Evolutionary conservation across 2,888 invertebrate genomes (phyloP), one percentile per base, ranked within the genome.

Genomic region (Lottia gigantea): DNA sequence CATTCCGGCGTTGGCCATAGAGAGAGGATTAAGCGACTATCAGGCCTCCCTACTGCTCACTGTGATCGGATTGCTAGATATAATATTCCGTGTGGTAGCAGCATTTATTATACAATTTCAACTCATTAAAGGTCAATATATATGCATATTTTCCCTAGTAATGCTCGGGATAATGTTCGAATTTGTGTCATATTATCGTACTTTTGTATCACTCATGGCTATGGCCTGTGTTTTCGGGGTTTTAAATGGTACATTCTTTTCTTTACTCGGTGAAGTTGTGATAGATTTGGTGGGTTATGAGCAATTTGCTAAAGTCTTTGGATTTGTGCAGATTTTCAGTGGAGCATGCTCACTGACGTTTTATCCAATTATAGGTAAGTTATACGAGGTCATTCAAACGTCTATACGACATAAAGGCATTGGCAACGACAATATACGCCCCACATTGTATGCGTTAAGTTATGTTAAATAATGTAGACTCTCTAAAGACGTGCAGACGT

Each of bases 231-330:
- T 63, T 1, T 49, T 62, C 25, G 70, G 70, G 15, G 14, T 45
- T 26, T 62, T 70, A 19, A 6, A 47, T 0, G 70, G 70, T 12
- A 62, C 67, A 23, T 66, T 66, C 66, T 70, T 70, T 63, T 70
- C 70, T 40, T 62, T 70, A 47, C 46, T 45, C 19, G 45, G 62
- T 1, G 66, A 31, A n/a, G 62, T 70, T 26, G 40, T 63, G 19
- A 70, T 70, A 16, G 55, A 70, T 25, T 70, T 70, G 6, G 26
- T 70, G 46, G 70, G 70, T 11, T 40, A 63, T 15, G 47, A 70
- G 3, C 46, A 26, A 23, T 70, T 70, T 26, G 47, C 70, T 16
- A 62, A 55, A n/a, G 62, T 67, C 15, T 70, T 70, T 63, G 70
- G 70, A 15, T 70, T 70, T 15, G 40, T 70, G 2, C 70, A 66